Conservation (phyloP, 2,888 invertebrate genomes). For the Litoditis marina region DNA sequence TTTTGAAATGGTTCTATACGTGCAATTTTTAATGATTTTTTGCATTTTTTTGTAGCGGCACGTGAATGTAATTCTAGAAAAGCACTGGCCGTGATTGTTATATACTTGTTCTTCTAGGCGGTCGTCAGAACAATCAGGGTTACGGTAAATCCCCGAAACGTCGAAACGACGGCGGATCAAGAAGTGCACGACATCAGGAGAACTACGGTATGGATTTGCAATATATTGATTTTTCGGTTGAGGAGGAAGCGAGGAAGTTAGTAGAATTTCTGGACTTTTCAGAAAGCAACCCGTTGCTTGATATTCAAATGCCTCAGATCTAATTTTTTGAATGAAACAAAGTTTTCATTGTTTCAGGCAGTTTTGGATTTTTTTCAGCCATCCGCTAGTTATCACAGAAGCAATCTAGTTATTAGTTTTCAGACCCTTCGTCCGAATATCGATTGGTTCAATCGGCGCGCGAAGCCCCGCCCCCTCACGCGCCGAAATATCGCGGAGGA, state of each 20-base stretch:
- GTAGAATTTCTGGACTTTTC: too few relatives aligned
- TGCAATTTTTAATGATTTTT: too few relatives aligned
- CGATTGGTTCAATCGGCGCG: too few relatives aligned
- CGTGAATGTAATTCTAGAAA: too few relatives aligned
- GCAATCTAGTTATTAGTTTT: not conserved
- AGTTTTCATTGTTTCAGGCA: not conserved
- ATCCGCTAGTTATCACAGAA: not conserved
- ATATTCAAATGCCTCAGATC: too few relatives aligned
- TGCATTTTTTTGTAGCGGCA: too few relatives aligned
- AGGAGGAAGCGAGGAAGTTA: too few relatives aligned
- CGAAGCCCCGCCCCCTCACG: slow-evolving; percentile 26
- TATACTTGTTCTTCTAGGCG: not conserved
- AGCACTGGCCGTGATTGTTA: not conserved
- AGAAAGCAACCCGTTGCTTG: too few relatives aligned
- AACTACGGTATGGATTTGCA: not conserved
- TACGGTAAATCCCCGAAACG: not conserved
- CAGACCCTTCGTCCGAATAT: too few relatives aligned
- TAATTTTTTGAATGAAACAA: too few relatives aligned
- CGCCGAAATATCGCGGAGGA: not conserved
- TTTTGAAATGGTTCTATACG: too few relatives aligned
- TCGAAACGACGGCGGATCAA: not conserved
- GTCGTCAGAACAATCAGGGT: not conserved
- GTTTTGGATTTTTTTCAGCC: not conserved
- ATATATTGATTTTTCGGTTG: too few relatives aligned
- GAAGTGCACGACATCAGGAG: not conserved